Evolutionary conservation across 1,140 invertebrate genomes (phyloP), one percentile per base, ranked within the genome.

Genomic region (Pseudomyrmex flavicornis): DNA sequence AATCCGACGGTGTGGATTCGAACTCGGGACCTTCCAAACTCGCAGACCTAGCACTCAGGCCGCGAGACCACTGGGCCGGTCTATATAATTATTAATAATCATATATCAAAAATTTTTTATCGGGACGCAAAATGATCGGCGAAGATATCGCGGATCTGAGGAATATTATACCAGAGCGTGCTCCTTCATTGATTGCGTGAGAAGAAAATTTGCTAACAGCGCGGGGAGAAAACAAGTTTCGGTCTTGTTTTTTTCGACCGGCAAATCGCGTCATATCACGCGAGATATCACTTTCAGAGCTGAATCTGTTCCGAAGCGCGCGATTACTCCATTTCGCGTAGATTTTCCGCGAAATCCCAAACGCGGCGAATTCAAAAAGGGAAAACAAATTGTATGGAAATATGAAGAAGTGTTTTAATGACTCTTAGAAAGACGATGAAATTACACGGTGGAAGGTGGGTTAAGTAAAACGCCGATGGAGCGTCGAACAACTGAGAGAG

Each of bases 351-450:
- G 15, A 75, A 85, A 85, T 88, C 61, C 63, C 50, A 61, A 70
- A 62, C 56, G 65, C 52, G 56, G 63, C 59, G 26, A 35, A 75
- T 84, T 86, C 69, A 69, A 62, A 84, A 75, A 63, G 74, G 46
- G 65, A 88, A 88, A 88, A 88, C 87, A 88, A 88, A 88, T 88
- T 88, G 86, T 85, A 88, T 80, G 86, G 86, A 88, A 88, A 85
- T 86, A 88, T 88, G 86, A 76, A 85, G 85, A 74, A 73, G 86
- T 72, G 76, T 79, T 68, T 88, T 88, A 88, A 88, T 88, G 86
- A 77, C 61, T 88, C 77, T 73, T 76, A 72, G 74, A 63, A 80
- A 50, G 50, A 61, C 15, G 77, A 62, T 54, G 83, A 69, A 88
- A 82, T 88, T 88, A 74, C 44, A 61, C 58, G 74, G 72, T 62